Base-by-base conservation (phyloP, 2,888 invertebrate genomes). In the Galerucella calmariensis region DNA sequence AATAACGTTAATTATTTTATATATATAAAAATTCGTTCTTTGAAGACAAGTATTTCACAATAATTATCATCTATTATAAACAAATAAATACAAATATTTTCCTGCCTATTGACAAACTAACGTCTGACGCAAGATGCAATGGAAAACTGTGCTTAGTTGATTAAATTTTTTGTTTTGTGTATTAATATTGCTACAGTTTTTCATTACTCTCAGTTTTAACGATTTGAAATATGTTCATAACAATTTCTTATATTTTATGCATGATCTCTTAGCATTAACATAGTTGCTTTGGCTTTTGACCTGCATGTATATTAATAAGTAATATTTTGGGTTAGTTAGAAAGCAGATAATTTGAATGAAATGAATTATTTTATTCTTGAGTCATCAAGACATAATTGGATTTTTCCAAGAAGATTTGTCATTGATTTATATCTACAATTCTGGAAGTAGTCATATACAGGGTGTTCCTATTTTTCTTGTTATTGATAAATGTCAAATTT, bases 201-300 rank as follows among this genome's bases (percentile, higher is more conserved):
- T 27, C 27, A 59, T 24, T 59, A 12, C 24, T 11, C 35, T 41
- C 35, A 41, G 35, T 41, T 41, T 41, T 41, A 41, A 41, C 35
- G 10, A 35, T 27, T 59, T 59, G 12, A 27, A 9, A 27, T 27
- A 35, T 61, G 41, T 61, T n/a, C 11, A 61, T 41, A 61, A 61
- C 27, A 35, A 59, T 59, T 59, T 59, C 14, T 59, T 12, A 11
- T 61, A 35, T 35, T 41, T n/a, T 35, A 62, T 41, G 70, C 70
- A 70, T 70, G 70, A 81, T 12, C 56, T 58, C 11, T 65, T 35
- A n/a, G 41, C 46, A 48, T 27, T 70, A 62, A 63, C 63, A 51
- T 63, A 63, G 20, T 63, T 51, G 44, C 58, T 65, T 71, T 71
- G 65, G 65, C 65, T 62, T 71, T 71, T 71, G 27, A 70, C 46